A percentile compares a stretch with the other conserved stretches of the same genome.
Conservation (phyloP, 2,888 invertebrate species). For the Rhagonycha lutea region DNA sequence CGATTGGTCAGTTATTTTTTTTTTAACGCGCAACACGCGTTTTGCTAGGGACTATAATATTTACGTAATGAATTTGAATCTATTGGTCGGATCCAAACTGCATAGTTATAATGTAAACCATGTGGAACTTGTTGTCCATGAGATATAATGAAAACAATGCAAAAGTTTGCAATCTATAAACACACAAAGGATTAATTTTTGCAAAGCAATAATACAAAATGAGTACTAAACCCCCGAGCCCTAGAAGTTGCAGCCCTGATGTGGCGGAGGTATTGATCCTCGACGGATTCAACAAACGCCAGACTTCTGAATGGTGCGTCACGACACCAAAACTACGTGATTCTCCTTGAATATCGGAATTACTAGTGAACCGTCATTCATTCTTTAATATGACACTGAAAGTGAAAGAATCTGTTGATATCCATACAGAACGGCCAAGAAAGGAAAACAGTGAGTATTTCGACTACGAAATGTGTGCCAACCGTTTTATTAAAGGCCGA, state of each 20-base stretch:
- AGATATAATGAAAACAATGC: not conserved
- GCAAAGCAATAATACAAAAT: not conserved
- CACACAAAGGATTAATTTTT: not conserved
- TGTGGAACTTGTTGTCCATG: not conserved
- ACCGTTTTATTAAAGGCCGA: not conserved
- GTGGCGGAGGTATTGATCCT: constrained; percentile 23
- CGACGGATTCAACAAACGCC: constrained; percentile 13
- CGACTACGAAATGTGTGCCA: not conserved
- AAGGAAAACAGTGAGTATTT: not conserved
- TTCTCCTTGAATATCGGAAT: constrained; percentile 16
- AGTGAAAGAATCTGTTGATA: constrained; percentile 14
- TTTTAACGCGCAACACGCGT: not conserved
- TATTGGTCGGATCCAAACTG: not conserved
- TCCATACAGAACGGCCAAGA: constrained; percentile 7
- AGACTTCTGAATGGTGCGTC: constrained; percentile 23
- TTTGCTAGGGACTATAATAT: not conserved
- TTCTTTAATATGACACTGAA: not conserved
- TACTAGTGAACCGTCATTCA: constrained; percentile 10
- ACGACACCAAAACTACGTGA: constrained; percentile 18
- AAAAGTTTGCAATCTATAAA: not conserved
- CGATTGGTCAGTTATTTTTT: not conserved
- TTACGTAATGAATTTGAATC: not conserved
- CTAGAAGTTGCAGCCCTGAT: constrained; percentile 12
- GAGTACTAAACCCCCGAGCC: constrained; percentile 5
- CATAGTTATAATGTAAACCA: not conserved